Conservation (phyloP, 1,140 invertebrate genomes). For the Platyura marginata region DNA sequence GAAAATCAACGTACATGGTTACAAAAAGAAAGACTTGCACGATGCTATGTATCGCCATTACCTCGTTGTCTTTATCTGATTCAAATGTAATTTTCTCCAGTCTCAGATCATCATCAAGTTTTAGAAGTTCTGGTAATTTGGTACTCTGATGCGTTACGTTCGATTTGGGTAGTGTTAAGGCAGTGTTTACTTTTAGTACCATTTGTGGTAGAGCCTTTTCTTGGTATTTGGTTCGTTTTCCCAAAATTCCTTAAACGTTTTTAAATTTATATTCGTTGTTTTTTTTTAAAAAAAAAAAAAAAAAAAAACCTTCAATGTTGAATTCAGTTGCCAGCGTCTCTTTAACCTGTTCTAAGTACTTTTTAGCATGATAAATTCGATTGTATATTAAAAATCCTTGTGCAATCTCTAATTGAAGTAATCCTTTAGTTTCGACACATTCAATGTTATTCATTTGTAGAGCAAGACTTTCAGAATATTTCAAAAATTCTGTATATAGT, state of each 20-base stretch:
- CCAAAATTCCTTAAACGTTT: slow-evolving; percentile 44
- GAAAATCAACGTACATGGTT: slow-evolving; percentile 36
- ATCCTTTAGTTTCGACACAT: slow-evolving; percentile 27
- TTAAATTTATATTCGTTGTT: slow-evolving; percentile 6
- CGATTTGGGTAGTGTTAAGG: slow-evolving; percentile 15
- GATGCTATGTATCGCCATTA: slow-evolving; percentile 39
- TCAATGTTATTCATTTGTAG: slow-evolving; percentile 19
- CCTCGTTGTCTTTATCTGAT: slow-evolving; percentile 31
- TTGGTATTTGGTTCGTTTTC: slow-evolving; percentile 81
- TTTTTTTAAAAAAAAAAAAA: no score
- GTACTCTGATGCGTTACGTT: slow-evolving; percentile 26
- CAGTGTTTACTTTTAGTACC: slow-evolving; percentile 37
- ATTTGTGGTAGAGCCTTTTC: slow-evolving; percentile 63
- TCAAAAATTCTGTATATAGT: slow-evolving; percentile 39
- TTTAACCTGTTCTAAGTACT: slow-evolving; percentile 42
- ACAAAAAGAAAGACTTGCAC: slow-evolving; percentile 64
- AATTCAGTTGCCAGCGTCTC: slow-evolving; percentile 42
- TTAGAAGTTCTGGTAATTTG: slow-evolving; percentile 38
- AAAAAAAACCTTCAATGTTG: slow-evolving; percentile 3
- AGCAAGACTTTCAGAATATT: slow-evolving; percentile 33
- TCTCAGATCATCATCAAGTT: slow-evolving; percentile 67
- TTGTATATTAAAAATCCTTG: slow-evolving; percentile 57
- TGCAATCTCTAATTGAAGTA: slow-evolving; percentile 54
- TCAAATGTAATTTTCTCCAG: slow-evolving; percentile 57
- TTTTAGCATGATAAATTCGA: slow-evolving; percentile 44